phyloP scores from a whole-genome alignment of 2,797 vertebrate genomes.

The Pampus argenteus region DNA sequence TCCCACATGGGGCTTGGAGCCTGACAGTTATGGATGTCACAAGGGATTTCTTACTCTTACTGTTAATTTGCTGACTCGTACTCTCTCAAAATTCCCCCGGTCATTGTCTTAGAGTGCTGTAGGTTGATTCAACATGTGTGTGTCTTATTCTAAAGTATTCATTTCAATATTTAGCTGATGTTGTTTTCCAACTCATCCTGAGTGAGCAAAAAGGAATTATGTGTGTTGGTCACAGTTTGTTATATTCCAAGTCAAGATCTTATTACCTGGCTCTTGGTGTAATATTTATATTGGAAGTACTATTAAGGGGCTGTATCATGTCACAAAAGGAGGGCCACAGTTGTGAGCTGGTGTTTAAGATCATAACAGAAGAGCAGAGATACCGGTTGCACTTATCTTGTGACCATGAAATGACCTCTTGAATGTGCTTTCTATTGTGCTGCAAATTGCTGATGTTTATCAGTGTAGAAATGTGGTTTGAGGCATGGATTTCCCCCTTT shows the following conservation, averaged over 20 bases:
- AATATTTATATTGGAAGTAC: no score
- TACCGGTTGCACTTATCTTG: not conserved
- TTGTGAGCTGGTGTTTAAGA: not conserved
- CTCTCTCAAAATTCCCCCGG: not conserved
- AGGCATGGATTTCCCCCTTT: not conserved
- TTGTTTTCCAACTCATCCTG: not conserved
- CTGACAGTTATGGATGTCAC: conserved; percentile 3
- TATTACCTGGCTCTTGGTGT: no score
- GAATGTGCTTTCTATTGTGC: not conserved
- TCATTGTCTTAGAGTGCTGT: not conserved
- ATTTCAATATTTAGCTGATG: not conserved
- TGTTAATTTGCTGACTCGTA: not conserved
- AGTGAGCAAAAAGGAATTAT: no score
- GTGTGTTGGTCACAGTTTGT: no score
- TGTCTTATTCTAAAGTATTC: not conserved
- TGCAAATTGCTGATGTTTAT: conserved; percentile 34
- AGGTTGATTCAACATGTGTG: not conserved
- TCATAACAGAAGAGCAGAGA: not conserved
- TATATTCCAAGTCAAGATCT: no score
- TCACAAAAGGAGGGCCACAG: not conserved
- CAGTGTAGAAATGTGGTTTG: conserved; percentile 6
- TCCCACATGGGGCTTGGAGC: not conserved
- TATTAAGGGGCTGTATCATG: no score
- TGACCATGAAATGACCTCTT: conserved; percentile 23
- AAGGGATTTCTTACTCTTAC: conserved; percentile 2